These are phyloP conservation scores for Lamellibrachia satsuma DNA, from an alignment of 2,888 invertebrate species.

Conservation along the genomic window DNA sequence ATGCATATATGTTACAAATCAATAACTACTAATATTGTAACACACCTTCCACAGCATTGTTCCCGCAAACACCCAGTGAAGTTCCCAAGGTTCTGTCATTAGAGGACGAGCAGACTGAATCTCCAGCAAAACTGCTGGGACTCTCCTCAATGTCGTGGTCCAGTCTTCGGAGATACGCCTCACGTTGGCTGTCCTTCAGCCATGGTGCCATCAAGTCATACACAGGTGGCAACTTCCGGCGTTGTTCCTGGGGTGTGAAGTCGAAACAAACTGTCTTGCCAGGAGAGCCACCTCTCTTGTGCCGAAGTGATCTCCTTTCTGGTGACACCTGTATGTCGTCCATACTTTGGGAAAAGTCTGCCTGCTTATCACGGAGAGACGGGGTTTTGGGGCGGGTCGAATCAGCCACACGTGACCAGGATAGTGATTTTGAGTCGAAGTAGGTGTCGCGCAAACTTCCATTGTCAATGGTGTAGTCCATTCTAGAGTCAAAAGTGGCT, in stretches of 20 bases:
- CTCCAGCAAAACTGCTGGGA: background rate
- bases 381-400: background rate
- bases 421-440: background rate
- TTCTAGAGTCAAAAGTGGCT: background rate
- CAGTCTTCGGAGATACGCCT: background rate
- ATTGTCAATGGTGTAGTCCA: background rate
- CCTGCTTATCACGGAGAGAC: background rate
- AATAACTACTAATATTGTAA: too few species aligned
- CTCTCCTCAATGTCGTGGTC: background rate
- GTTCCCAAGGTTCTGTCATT: background rate
- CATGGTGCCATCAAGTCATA: background rate
- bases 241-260: background rate
- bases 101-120: background rate
- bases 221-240: background rate
- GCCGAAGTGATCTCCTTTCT: background rate
- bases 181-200: conserved; percentile 3
- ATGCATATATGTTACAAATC: too few species aligned
- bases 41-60: background rate
- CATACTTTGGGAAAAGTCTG: background rate
- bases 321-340: background rate
- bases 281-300: background rate
- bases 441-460: background rate
- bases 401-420: background rate
- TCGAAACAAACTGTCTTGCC: conserved; percentile 7
- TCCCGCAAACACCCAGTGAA: background rate